Evolutionary conservation across 2,113 vertebrate genomes (phyloP), one percentile per base, ranked within the genome.

Genomic region (Suncus etruscus): DNA sequence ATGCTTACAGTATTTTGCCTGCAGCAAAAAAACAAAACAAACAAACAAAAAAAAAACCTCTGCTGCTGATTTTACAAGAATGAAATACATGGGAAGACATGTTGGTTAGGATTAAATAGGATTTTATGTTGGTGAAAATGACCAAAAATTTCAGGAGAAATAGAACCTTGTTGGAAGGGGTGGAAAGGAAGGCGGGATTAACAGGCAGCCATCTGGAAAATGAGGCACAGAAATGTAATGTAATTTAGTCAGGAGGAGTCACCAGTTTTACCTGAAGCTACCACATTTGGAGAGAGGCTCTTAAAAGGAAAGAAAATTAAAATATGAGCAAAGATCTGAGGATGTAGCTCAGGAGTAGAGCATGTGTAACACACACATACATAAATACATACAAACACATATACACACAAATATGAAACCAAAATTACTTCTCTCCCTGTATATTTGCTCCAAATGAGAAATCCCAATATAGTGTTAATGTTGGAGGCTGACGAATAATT

Each of bases 61-160:
- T 73, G 31, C 79, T 70, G 75, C 90, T 91, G 85, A 89, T 91
- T 92, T 92, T 89, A 92, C 25, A 91, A 91, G 90, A 92, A 91
- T 70, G 94, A 65, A 89, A 83, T 78, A 87, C 83, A 32, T 32
- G 69, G 54, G 65, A 72, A 68, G 88, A 83, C 83, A 90, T 54
- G 39, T 50, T 81, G 50, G n/a, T 69, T 78, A 32, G 50, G 20
- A 89, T 95, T 93, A 89, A 92, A 70, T 66, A 70, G 20, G 54
- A 94, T 74, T 91, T 93, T 95, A 65, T 85, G 81, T 85, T 75
- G 73, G 69, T 69, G 31, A 92, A 63, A 78, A 87, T 80, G 78
- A 78, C 39, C 24, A 84, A 58, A 88, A 91, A 89, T 45, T 68
- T 72, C 61, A 80, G 73, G 69, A 86, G 72, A 90, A 87, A 80